phyloP scores from a whole-genome alignment of 2,888 invertebrate genomes.

The Coenonympha arcania region DNA sequence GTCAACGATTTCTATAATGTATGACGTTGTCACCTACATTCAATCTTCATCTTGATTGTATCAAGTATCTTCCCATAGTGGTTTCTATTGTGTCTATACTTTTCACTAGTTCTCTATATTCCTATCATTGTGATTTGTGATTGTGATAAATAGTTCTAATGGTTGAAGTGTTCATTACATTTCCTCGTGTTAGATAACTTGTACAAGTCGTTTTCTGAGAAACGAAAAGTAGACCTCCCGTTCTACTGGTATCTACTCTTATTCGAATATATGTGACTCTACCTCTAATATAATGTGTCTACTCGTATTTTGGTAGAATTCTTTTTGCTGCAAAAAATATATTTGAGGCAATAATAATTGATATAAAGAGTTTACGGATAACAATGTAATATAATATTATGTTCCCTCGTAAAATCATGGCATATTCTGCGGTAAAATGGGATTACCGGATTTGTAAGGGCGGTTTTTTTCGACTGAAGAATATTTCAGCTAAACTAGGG shows the following conservation, averaged over 20 bases:
- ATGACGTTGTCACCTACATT: background rate
- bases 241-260: background rate
- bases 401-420: too few relatives aligned
- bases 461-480: too few relatives aligned
- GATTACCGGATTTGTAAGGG: too few relatives aligned
- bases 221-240: background rate
- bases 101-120: slow-evolving; percentile 22
- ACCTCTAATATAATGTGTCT: too few relatives aligned
- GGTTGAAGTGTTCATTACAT: background rate
- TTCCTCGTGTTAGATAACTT: slow-evolving; percentile 7
- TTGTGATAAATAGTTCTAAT: background rate
- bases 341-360: too few relatives aligned
- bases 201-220: background rate
- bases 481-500: background rate
- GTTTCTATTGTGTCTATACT: slow-evolving; percentile 13
- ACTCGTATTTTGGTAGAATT: too few relatives aligned
- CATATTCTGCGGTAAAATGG: too few relatives aligned
- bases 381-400: too few relatives aligned
- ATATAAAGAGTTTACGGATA: too few relatives aligned
- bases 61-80: slow-evolving; percentile 16
- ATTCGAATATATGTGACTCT: too few relatives aligned
- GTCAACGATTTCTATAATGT: background rate
- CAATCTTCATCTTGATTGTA: background rate
- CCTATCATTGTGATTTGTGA: slow-evolving; percentile 17
- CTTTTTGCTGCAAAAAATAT: too few relatives aligned